Evolutionary conservation across 2,113 vertebrate species (phyloP).

Genomic region (Meleagris gallopavo): DNA sequence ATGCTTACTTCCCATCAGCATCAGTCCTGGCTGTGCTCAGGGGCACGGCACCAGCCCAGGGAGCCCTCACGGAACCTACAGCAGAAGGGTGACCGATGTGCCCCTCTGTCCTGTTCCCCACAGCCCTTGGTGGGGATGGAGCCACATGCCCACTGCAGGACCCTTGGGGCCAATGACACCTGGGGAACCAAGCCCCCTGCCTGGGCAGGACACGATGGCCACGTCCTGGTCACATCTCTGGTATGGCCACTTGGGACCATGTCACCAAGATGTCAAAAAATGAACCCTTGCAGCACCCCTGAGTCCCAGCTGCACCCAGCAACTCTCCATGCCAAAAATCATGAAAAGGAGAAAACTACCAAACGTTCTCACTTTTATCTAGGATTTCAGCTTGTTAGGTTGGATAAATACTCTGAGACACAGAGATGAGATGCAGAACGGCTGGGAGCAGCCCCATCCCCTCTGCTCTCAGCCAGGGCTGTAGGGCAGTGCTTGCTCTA

Average conservation of each 20-base stretch:
- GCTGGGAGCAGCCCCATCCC: not conserved
- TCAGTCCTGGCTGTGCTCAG: rapidly evolving
- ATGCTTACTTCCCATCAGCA: rapidly evolving
- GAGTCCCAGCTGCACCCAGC: not conserved
- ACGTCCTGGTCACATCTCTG: rapidly evolving
- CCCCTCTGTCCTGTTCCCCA: rapidly evolving
- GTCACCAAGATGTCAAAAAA: rapidly evolving
- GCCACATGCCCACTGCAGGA: rapidly evolving
- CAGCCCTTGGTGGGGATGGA: rapidly evolving
- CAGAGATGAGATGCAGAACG: not conserved
- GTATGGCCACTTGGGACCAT: rapidly evolving
- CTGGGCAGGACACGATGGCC: too few relatives aligned
- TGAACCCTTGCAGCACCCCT: rapidly evolving
- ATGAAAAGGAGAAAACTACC: rapidly evolving
- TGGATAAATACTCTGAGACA: rapidly evolving
- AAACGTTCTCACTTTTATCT: rapidly evolving
- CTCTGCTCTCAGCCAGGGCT: not conserved
- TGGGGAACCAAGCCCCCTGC: rapidly evolving
- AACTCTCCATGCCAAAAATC: not conserved
- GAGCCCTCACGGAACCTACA: rapidly evolving
- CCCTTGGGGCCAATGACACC: rapidly evolving
- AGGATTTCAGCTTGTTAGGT: not conserved
- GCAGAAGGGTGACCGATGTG: rapidly evolving
- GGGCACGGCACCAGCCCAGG: rapidly evolving
- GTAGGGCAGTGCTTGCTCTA: rapidly evolving